A percentile compares a stretch with the other conserved stretches of the same genome.
phyloP scores from a whole-genome alignment of 2,113 vertebrate genomes.

The Jacana jacana region DNA sequence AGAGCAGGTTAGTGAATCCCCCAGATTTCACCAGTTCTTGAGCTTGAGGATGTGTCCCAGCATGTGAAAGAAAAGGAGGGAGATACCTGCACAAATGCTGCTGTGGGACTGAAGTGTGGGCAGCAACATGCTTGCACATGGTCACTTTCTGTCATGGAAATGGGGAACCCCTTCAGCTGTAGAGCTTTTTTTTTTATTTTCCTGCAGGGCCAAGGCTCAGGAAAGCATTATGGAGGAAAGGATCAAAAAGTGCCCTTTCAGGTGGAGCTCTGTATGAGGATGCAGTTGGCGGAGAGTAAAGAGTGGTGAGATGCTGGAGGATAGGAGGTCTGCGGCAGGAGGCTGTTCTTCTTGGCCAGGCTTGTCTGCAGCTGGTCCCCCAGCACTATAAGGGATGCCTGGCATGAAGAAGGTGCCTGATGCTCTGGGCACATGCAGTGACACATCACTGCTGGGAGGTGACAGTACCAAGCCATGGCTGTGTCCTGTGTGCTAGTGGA shows the following conservation, averaged over 20 bases:
- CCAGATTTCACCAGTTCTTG: background rate
- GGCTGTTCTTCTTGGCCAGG: background rate
- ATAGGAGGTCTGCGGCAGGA: background rate
- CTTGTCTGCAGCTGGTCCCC: background rate
- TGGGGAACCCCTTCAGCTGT: background rate
- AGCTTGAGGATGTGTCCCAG: background rate
- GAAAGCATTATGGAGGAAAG: background rate
- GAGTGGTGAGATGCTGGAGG: background rate
- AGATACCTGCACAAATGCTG: background rate
- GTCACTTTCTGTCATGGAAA: background rate
- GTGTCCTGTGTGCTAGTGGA: background rate
- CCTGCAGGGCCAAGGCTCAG: background rate
- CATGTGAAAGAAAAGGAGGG: background rate
- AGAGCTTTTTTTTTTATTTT: background rate
- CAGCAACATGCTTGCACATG: fast-evolving
- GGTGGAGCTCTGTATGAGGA: background rate
- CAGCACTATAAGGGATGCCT: background rate
- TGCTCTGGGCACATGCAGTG: background rate
- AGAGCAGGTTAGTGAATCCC: background rate
- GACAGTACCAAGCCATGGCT: background rate
- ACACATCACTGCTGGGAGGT: background rate
- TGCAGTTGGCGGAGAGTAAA: background rate
- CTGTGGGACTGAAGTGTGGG: background rate
- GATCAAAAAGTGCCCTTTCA: background rate
- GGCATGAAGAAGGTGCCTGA: background rate